Conservation (phyloP, 2,888 invertebrate genomes). For the Campopleginae sp. region DNA sequence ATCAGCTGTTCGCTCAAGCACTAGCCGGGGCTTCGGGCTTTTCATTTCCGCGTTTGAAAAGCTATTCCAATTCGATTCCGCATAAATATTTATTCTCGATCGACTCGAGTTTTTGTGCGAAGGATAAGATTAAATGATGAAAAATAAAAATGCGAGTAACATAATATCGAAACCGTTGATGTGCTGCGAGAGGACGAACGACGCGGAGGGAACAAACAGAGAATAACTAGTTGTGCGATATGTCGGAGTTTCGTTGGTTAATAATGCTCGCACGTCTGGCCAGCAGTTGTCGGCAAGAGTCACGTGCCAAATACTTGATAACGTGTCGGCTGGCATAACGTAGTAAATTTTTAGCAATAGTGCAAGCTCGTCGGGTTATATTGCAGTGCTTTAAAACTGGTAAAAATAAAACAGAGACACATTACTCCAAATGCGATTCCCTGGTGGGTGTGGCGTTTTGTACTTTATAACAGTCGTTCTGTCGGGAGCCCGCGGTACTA, state of each 20-base stretch:
- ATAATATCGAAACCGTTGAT: neutral
- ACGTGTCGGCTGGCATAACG: conserved; percentile 19
- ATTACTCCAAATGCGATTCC: conserved; percentile 47
- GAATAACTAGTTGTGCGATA: neutral
- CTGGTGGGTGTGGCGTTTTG: conserved; percentile 25
- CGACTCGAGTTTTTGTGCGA: too few relatives aligned
- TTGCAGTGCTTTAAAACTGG: conserved; percentile 29
- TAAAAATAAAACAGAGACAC: conserved; percentile 44
- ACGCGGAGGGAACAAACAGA: neutral
- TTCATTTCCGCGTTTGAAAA: neutral
- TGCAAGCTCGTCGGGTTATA: conserved; percentile 20
- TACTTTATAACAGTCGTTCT: conserved; percentile 37
- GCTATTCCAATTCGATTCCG: neutral
- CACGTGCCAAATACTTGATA: conserved; percentile 61
- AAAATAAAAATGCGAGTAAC: neutral
- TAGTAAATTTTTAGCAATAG: conserved; percentile 47
- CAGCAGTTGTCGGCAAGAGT: conserved; percentile 41
- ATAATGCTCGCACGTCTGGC: conserved; percentile 42
- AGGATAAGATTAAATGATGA: too few relatives aligned
- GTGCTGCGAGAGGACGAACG: neutral
- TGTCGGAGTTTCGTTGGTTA: conserved; percentile 47
- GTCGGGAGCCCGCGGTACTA: conserved; percentile 3
- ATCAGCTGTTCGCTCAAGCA: neutral
- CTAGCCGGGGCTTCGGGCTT: too few relatives aligned
- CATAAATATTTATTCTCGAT: neutral